These are phyloP conservation scores for Sitobion miscanthi DNA, from an alignment of 1,140 invertebrate genomes.

Conservation along the genomic window DNA sequence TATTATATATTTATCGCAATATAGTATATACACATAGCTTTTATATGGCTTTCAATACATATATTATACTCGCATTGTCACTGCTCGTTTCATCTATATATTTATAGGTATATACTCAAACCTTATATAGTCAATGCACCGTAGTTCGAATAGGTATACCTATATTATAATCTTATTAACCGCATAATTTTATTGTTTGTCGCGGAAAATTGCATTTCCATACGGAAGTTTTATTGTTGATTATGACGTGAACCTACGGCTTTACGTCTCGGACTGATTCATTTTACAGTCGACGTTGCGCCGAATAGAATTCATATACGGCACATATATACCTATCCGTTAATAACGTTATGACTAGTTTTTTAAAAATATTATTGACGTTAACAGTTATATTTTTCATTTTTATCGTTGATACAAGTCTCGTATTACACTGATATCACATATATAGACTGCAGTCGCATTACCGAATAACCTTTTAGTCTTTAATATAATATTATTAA, in stretches of 20 bases:
- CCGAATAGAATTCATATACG: not conserved
- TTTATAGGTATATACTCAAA: too few relatives aligned
- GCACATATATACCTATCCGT: too few relatives aligned
- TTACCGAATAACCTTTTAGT: not conserved
- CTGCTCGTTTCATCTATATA: not conserved
- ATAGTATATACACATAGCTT: not conserved
- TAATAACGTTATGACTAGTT: not conserved
- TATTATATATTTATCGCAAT: too few relatives aligned
- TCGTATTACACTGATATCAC: too few relatives aligned
- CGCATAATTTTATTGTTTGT: not conserved
- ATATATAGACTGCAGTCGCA: too few relatives aligned
- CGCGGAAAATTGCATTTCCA: not conserved
- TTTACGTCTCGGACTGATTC: slow-evolving; percentile 35
- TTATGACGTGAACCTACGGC: not conserved
- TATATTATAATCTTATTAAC: slow-evolving; percentile 3
- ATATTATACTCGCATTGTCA: not conserved
- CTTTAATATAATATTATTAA: not conserved
- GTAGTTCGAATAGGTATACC: not conserved
- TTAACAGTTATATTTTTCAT: not conserved
- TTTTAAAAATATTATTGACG: not conserved
- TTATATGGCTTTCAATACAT: not conserved
- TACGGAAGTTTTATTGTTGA: not conserved
- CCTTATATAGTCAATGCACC: not conserved
- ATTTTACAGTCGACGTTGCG: not conserved
- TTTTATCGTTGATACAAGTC: not conserved